phyloP scores from a whole-genome alignment of 2,888 invertebrate species.

The Gordius sp. region DNA sequence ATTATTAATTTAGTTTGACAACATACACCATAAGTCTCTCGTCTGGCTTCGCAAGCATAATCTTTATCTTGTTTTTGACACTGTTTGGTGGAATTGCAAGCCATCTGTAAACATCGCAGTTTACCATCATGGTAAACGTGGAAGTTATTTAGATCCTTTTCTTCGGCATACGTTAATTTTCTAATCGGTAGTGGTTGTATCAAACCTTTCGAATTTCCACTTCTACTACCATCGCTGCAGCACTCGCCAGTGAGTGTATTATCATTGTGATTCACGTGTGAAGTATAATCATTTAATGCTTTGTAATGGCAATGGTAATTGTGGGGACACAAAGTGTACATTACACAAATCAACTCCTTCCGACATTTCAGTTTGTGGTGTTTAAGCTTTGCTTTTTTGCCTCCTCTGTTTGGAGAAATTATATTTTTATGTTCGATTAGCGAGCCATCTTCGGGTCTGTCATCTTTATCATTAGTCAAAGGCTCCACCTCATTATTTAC shows the following conservation, averaged over 20 bases:
- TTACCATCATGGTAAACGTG: not conserved
- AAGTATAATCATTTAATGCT: too few relatives aligned
- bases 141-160: conserved; percentile 8
- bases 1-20: not conserved
- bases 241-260: not conserved
- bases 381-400: too few relatives aligned
- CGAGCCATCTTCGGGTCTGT: too few relatives aligned
- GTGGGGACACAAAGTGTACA: not conserved
- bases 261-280: too few relatives aligned
- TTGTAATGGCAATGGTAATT: not conserved
- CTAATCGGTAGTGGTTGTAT: not conserved
- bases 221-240: not conserved
- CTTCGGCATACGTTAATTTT: not conserved
- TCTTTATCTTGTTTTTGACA: not conserved
- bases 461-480: too few relatives aligned
- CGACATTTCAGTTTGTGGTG: not conserved
- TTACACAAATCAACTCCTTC: not conserved
- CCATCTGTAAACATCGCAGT: not conserved
- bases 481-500: too few relatives aligned
- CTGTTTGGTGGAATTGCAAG: not conserved
- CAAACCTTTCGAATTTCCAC: not conserved
- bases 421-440: too few relatives aligned
- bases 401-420: too few relatives aligned
- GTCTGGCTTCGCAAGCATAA: conserved; percentile 1
- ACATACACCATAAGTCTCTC: not conserved